A percentile compares a stretch with the other conserved stretches of the same genome.
Conservation (phyloP, 2,113 vertebrate species). For the Triplophysa siluroides region DNA sequence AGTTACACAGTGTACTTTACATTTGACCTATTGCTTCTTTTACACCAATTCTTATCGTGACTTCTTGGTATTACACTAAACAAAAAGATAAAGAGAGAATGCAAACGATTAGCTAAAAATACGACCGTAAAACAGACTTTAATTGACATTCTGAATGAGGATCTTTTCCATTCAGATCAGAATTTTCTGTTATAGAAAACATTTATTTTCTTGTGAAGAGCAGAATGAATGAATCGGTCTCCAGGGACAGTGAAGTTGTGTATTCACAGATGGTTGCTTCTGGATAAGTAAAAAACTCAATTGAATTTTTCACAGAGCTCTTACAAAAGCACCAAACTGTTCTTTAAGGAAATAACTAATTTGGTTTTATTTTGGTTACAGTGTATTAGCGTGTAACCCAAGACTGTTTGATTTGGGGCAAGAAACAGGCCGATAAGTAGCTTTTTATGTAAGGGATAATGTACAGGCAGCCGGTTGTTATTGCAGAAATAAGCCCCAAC, state of each 20-base stretch:
- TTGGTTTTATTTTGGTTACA: neutral
- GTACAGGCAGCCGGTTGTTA: no score
- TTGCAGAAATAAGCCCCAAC: no score
- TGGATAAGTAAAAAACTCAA: conserved; percentile 31
- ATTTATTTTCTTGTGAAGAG: conserved; percentile 20
- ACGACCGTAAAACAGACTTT: neutral
- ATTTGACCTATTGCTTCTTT: neutral
- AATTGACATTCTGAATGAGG: conserved; percentile 25
- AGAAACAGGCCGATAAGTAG: conserved; percentile 13
- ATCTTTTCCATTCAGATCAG: conserved; percentile 40
- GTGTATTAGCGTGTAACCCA: neutral
- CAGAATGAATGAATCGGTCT: neutral
- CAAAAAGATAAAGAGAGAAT: neutral
- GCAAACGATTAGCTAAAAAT: neutral
- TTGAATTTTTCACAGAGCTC: neutral
- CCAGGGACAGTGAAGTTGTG: conserved; percentile 25
- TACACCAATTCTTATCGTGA: neutral
- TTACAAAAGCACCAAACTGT: neutral
- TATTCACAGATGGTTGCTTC: conserved; percentile 38
- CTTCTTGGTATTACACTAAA: neutral
- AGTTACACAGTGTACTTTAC: neutral
- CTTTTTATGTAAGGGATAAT: no score
- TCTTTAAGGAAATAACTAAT: neutral
- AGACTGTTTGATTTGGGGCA: neutral
- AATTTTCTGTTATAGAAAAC: conserved; percentile 43